A percentile compares a stretch with the other conserved stretches of the same genome.
Conservation (phyloP, 92 coral and sea anemone genomes). For the Epizoanthus illoricatus region DNA sequence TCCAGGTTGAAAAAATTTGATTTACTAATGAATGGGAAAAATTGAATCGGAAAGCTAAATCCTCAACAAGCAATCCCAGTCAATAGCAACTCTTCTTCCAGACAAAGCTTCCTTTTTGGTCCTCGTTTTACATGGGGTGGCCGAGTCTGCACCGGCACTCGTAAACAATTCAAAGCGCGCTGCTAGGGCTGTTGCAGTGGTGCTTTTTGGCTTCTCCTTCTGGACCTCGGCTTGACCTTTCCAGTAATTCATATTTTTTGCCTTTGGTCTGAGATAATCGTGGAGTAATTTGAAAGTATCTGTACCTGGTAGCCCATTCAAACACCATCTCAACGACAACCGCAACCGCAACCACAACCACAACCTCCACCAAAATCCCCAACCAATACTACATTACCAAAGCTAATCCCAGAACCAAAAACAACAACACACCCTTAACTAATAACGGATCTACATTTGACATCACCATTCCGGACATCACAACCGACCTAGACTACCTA, state of each 20-base stretch:
- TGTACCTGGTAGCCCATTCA: constrained; percentile 38
- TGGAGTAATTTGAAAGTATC: constrained; percentile 24
- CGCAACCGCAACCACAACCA: too few relatives aligned
- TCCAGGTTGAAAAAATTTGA: constrained; percentile 30
- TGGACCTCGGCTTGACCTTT: constrained; percentile 31
- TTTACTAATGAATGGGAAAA: constrained; percentile 39
- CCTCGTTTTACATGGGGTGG: constrained; percentile 39
- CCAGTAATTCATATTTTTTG: constrained; percentile 44
- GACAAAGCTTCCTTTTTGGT: constrained; percentile 35
- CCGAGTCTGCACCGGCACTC: neutral
- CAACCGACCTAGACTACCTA: too few relatives aligned
- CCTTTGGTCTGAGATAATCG: constrained; percentile 33
- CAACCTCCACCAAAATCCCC: too few relatives aligned
- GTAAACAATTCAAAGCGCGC: neutral
- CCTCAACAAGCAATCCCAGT: constrained; percentile 41
- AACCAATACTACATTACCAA: too few relatives aligned
- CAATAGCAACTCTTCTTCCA: constrained; percentile 45
- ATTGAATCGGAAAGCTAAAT: constrained; percentile 49
- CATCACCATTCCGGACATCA: too few relatives aligned
- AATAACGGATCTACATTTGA: too few relatives aligned
- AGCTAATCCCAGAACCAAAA: too few relatives aligned
- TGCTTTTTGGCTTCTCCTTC: constrained; percentile 7
- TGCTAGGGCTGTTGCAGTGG: constrained; percentile 1
- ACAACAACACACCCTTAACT: too few relatives aligned
- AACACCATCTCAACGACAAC: too few relatives aligned